Evolutionary conservation across 2,888 invertebrate species (phyloP).

Genomic region (Pseudococcus viburni): DNA sequence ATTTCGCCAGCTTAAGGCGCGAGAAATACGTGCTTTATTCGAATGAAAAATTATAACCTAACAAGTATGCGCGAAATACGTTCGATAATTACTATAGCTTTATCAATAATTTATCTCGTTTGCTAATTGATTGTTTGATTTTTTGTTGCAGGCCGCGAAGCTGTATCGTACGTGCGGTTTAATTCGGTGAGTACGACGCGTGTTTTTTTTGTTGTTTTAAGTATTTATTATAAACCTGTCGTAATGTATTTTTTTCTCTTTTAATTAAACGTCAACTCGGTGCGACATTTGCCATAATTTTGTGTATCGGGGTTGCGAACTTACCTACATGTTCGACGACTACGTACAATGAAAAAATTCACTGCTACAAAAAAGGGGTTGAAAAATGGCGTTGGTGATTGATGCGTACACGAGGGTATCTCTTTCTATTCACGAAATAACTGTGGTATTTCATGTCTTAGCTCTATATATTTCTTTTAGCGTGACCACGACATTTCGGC

Average conservation of each 20-base stretch:
- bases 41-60: background rate
- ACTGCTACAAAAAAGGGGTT: background rate
- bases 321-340: too few relatives aligned
- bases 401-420: background rate
- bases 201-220: background rate
- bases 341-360: too few relatives aligned
- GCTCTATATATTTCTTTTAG: slow-evolving; percentile 7
- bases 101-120: slow-evolving; percentile 20
- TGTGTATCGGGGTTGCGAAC: background rate
- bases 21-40: background rate
- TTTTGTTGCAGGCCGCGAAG: slow-evolving; percentile 23
- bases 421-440: slow-evolving; percentile 1
- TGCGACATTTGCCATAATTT: slow-evolving; percentile 19
- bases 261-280: slow-evolving; percentile 18
- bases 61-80: background rate
- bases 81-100: slow-evolving; percentile 4
- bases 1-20: background rate
- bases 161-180: background rate
- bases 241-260: background rate
- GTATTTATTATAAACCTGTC: background rate
- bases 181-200: slow-evolving; percentile 28
- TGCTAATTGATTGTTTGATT: slow-evolving; percentile 23
- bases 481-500: background rate
- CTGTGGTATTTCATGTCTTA: slow-evolving; percentile 37
- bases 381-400: slow-evolving; percentile 1